Evolutionary conservation across 2,888 invertebrate genomes (phyloP), one percentile per base, ranked within the genome.

Genomic region (Lottia gigantea): DNA sequence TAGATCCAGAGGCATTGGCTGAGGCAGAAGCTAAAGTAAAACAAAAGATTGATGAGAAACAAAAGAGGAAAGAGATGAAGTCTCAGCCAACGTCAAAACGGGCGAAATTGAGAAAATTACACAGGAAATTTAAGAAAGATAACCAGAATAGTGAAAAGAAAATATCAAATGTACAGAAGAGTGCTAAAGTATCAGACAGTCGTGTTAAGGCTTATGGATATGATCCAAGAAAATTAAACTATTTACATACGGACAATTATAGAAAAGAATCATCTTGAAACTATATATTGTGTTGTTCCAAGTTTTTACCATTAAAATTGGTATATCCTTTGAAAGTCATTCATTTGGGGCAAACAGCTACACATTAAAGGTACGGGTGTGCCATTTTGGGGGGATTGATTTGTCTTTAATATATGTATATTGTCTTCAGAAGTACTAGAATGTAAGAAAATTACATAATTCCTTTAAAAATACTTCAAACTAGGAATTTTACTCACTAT

Each of bases 121-220:
- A 23, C 19, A 55, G 23, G 11, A 55, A 55, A 19, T 19, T 19
- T 14, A 23, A 23, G 23, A 23, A 19, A 23, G 55, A 55, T 55
- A 55, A 55, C 3, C 14, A 55, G 14, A 23, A 15, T 55, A 23
- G 55, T 23, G 55, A 55, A 23, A 55, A 23, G 23, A 19, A 55
- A 23, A 55, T 55, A 23, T 55, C 55, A 0, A 23, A 55, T 19
- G 55, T 55, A 23, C 55, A 55, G 23, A 55, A 55, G 19, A 12
- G 3, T 23, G 55, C 55, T 2, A 55, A 67, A 46, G 71, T 80
- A 62, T 80, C 94, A 2, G 94, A 95, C 87, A 93, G 94, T 77
- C 91, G 98, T 77, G 90, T 98, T 12, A 92, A 93, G 84, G 96
- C 96, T 0, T 98, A 95, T 87, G 97, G 97, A 68, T 92, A 87